Evolutionary conservation across 23 tunicate species (phyloP), one percentile per base, ranked within the genome.

Genomic region (Aplidium turbinatum): DNA sequence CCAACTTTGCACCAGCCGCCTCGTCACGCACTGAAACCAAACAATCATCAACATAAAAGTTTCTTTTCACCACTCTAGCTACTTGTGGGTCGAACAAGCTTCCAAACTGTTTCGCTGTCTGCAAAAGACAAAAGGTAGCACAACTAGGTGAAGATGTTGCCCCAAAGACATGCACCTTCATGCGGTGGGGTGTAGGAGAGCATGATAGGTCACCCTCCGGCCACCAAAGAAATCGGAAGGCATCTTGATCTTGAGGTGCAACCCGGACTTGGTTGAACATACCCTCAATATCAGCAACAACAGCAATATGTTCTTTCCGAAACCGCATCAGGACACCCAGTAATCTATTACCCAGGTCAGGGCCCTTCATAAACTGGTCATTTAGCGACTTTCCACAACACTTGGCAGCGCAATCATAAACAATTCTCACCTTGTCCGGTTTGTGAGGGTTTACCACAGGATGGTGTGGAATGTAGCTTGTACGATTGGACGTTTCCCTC

Each of bases 261-360:
- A 81, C 86, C n/a, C 33, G 61, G n/a, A 81, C 86, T 34, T 81
- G 79, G 67, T 81, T 42, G 42, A 71, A 72, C 78, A 81, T 81
- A 7, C 79, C 79, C 22, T 62, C 72, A n/a, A 81, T 61, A 24
- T 81, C 79, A 16, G 63, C 79, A 0, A 71, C 61, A 11, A 81
- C 11, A 3, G 86, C 79, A 21, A 81, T 72, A 7, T 58, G 71
- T 48, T 81, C 71, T 1, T 51, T 45, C 0, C 86, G 70, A 57
- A 81, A 81, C 4, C 79, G 71, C 54, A 36, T 28, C 21, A 81
- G 64, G 6, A 72, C 72, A 29, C 68, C 79, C 0, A 81, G 61
- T 21, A 81, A 58, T n/a, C 72, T 72, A 34, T 72, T 72, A 28
- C 57, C 75, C 7, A 81, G 26, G 50, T 81, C 72, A 35, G 86